A percentile compares a stretch with the other conserved stretches of the same genome.
Conservation (phyloP, 2,888 invertebrate species). For the Patella pellucida region DNA sequence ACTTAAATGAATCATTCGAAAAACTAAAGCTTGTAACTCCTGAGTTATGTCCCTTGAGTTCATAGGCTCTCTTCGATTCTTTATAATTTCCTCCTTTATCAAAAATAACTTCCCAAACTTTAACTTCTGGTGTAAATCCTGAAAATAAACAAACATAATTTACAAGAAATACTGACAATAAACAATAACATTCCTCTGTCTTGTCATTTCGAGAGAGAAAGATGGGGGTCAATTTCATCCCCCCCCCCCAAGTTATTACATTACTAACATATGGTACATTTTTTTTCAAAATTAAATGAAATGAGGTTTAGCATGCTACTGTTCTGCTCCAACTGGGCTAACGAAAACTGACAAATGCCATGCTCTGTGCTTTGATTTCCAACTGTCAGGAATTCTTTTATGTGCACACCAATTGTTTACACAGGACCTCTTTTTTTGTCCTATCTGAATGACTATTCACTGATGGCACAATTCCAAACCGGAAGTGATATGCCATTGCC, state of each 20-base stretch:
- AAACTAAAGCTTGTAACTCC: constrained; percentile 87
- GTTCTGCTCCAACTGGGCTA: no score
- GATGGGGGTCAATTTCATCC: not conserved
- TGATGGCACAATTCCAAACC: no score
- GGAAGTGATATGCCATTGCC: no score
- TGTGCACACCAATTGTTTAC: no score
- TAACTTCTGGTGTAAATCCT: constrained; percentile 80
- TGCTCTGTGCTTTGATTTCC: no score
- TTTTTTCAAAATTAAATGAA: not conserved
- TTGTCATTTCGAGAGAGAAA: not conserved
- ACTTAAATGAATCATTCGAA: constrained; percentile 79
- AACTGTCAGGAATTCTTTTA: no score
- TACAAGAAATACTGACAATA: not conserved
- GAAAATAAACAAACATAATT: constrained; percentile 19
- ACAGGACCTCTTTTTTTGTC: no score
- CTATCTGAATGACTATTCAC: no score
- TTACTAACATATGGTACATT: not conserved
- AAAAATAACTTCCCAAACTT: constrained; percentile 87
- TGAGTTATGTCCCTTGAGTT: constrained; percentile 85
- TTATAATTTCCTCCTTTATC: constrained; percentile 82
- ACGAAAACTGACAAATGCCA: no score
- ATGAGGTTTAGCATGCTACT: not conserved
- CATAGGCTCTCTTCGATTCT: constrained; percentile 82
- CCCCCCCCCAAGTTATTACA: not conserved
- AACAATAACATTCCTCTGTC: not conserved